phyloP scores from a whole-genome alignment of 2,113 vertebrate species.

The Cromileptes altivelis region DNA sequence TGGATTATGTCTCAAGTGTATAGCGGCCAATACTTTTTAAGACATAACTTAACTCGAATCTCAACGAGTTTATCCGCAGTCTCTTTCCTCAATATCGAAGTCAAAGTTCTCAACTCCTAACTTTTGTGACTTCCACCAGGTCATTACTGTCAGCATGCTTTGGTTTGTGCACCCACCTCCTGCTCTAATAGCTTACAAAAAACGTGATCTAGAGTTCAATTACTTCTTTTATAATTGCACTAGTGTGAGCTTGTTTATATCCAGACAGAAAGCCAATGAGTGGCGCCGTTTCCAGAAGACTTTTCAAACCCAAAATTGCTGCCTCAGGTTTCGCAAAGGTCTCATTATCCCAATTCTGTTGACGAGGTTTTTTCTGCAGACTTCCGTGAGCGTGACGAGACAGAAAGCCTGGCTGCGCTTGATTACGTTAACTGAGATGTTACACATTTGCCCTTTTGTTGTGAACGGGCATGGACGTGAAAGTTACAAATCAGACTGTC shows the following conservation, averaged over 20 bases:
- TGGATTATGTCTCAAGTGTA: background rate
- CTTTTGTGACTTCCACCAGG: background rate
- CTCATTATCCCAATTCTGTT: slow-evolving; percentile 37
- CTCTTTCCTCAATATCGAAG: too few relatives aligned
- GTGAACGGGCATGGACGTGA: background rate
- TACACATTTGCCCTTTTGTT: slow-evolving; percentile 1
- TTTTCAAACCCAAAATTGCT: slow-evolving; percentile 7
- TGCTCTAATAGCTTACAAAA: background rate
- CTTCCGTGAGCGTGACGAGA: slow-evolving; percentile 1
- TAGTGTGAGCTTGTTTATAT: slow-evolving; percentile 13
- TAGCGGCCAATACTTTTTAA: background rate
- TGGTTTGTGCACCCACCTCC: background rate
- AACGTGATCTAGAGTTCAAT: background rate
- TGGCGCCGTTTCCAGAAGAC: background rate
- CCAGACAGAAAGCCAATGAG: slow-evolving; percentile 23
- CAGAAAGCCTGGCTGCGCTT: background rate
- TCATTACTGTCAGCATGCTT: background rate
- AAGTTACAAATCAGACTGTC: background rate
- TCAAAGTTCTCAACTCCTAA: too few relatives aligned
- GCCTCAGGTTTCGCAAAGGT: slow-evolving; percentile 32
- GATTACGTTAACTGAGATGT: slow-evolving; percentile 32
- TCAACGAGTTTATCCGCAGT: too few relatives aligned
- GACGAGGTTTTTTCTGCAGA: slow-evolving; percentile 2
- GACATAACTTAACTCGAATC: too few relatives aligned
- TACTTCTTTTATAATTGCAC: slow-evolving; percentile 10